A percentile compares a stretch with the other conserved stretches of the same genome.
Evolutionary conservation across 2,797 vertebrate species (phyloP).

Genomic region (Sphaeramia orbicularis): DNA sequence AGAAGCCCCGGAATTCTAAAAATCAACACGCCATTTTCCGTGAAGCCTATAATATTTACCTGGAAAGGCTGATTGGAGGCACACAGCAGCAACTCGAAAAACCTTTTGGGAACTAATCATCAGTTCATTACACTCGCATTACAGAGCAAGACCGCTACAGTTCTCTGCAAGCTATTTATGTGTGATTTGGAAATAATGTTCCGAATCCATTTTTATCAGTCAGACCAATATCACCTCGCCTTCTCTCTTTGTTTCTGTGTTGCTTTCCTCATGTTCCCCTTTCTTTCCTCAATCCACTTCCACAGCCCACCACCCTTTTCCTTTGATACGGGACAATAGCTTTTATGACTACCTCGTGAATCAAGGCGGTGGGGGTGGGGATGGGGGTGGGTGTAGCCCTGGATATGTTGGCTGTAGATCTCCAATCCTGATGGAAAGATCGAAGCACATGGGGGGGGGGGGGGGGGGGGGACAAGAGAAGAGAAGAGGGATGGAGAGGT

Average conservation of each 20-base stretch:
- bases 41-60: too few species aligned
- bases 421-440: constrained; percentile 59
- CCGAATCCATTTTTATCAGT: constrained; percentile 22
- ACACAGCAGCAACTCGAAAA: not conserved
- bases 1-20: too few species aligned
- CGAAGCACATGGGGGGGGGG: constrained; percentile 32
- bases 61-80: too few species aligned
- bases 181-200: not conserved
- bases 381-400: not conserved
- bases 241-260: not conserved
- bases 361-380: constrained; percentile 35
- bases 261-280: not conserved
- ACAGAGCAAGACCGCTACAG: not conserved
- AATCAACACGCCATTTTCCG: too few species aligned
- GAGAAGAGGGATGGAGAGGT: constrained; percentile 7
- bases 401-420: constrained; percentile 38
- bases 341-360: constrained; percentile 66
- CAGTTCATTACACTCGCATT: not conserved
- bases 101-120: not conserved
- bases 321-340: constrained; percentile 46
- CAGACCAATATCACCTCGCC: constrained; percentile 1
- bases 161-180: not conserved
- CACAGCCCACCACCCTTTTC: not conserved
- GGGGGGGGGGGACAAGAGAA: not conserved
- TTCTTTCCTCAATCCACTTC: not conserved